A percentile compares a stretch with the other conserved stretches of the same genome.
These are phyloP conservation scores for Chelonia mydas DNA, from an alignment of 2,797 vertebrate genomes.

Conservation along the genomic window DNA sequence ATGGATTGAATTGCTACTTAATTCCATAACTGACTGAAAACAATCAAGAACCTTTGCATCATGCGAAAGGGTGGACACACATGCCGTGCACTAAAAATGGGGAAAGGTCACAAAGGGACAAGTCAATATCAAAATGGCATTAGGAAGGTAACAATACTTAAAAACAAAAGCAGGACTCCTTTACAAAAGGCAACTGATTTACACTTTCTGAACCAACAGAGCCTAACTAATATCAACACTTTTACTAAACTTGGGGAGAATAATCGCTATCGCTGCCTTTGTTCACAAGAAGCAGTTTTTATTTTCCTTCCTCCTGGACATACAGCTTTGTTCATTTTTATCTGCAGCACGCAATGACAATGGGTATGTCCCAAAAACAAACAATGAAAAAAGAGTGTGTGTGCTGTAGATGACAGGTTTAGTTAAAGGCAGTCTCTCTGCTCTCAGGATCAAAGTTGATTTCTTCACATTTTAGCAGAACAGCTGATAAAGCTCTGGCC, in stretches of 20 bases:
- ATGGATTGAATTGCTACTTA: conserved; percentile 14
- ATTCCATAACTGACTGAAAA: conserved; percentile 11
- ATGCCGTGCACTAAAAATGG: neutral
- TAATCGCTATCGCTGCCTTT: neutral
- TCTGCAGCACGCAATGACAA: conserved; percentile 31
- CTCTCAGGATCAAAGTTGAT: conserved; percentile 22
- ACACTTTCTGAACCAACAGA: neutral
- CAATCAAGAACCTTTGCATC: neutral
- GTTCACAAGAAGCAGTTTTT: neutral
- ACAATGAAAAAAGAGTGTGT: neutral
- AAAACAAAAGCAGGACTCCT: neutral
- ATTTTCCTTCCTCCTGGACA: neutral
- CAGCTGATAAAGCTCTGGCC: neutral
- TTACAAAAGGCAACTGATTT: neutral
- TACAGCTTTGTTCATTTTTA: neutral
- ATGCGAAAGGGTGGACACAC: neutral
- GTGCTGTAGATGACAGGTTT: neutral
- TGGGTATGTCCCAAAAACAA: neutral
- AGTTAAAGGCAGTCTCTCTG: neutral
- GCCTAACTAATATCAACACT: neutral
- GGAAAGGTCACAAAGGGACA: neutral
- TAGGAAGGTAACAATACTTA: neutral
- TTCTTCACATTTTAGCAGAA: neutral
- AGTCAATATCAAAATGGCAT: neutral
- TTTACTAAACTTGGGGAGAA: neutral